phyloP scores from a whole-genome alignment of 2,888 invertebrate genomes.

The Synergus gifuensis region DNA sequence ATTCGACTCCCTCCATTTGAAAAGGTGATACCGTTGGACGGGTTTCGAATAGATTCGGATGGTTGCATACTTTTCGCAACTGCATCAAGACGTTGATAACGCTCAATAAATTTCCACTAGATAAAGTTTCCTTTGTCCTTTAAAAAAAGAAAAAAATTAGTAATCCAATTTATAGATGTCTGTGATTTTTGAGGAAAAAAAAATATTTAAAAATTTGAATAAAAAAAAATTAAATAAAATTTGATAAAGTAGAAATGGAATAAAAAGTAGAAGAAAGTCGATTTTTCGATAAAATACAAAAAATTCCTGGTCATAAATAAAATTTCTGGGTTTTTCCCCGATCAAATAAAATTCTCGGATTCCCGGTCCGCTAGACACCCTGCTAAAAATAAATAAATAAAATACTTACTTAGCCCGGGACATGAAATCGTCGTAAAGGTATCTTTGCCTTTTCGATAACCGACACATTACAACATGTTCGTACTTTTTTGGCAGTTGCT shows the following conservation, averaged over 20 bases:
- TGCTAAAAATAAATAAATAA: conserved; percentile 25
- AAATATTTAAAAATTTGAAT: background rate
- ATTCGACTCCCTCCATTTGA: conserved; percentile 88
- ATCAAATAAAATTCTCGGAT: too few species aligned
- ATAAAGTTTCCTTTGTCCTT: conserved; percentile 95
- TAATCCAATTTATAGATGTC: conserved; percentile 30
- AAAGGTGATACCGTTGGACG: conserved; percentile 97
- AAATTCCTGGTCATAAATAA: too few species aligned
- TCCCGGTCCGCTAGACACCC: too few species aligned
- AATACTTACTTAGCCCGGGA: conserved; percentile 90
- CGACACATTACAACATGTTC: conserved; percentile 97
- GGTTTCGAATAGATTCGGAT: conserved; percentile 98
- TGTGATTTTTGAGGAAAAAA: too few species aligned
- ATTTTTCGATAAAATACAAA: too few species aligned
- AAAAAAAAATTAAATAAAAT: conserved; percentile 27
- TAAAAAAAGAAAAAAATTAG: conserved; percentile 44
- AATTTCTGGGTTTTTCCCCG: too few species aligned
- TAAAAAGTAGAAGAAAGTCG: too few species aligned
- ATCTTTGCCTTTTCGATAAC: conserved; percentile 96
- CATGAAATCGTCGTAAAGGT: conserved; percentile 99
- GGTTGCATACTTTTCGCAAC: conserved; percentile 97
- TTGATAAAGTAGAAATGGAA: too few species aligned
- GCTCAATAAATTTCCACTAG: conserved; percentile 94
- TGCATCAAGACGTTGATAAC: conserved; percentile 99
- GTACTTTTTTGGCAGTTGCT: conserved; percentile 97